A percentile compares a stretch with the other conserved stretches of the same genome.
These are phyloP conservation scores for Thecocarcelia acutangulata DNA, from an alignment of 2,888 invertebrate species.

Conservation along the genomic window DNA sequence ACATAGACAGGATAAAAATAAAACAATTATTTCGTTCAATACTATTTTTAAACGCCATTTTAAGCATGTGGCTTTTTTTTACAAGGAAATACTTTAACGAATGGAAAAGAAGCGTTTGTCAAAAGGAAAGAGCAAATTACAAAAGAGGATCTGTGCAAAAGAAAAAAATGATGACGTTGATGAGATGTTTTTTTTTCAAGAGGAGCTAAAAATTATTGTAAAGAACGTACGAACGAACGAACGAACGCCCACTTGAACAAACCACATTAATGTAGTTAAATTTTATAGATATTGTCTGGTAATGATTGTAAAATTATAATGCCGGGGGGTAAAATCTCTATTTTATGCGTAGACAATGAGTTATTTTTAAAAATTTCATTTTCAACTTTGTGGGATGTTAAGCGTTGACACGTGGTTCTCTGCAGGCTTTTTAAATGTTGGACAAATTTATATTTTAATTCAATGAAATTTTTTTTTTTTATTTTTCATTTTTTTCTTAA, in stretches of 20 bases:
- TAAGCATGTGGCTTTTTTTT: slow-evolving; percentile 48
- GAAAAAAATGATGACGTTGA: slow-evolving; percentile 31
- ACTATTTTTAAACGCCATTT: slow-evolving; percentile 65
- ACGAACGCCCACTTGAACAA: slow-evolving; percentile 70
- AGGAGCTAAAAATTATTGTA: slow-evolving; percentile 54
- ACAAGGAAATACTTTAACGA: slow-evolving; percentile 60
- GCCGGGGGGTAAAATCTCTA: slow-evolving; percentile 35
- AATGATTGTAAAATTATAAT: slow-evolving; percentile 46
- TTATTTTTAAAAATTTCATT: slow-evolving; percentile 7
- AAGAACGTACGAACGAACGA: too few species aligned
- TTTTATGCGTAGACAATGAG: slow-evolving; percentile 1
- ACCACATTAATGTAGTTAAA: slow-evolving; percentile 46
- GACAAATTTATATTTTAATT: neutral
- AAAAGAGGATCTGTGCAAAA: slow-evolving; percentile 26
- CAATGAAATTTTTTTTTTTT: neutral
- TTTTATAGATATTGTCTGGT: slow-evolving; percentile 60
- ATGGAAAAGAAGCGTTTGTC: slow-evolving; percentile 45
- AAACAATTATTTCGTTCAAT: slow-evolving; percentile 60
- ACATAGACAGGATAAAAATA: slow-evolving; percentile 65
- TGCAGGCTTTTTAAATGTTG: slow-evolving; percentile 71
- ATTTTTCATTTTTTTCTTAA: slow-evolving; percentile 3
- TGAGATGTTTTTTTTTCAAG: slow-evolving; percentile 51
- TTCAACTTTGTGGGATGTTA: slow-evolving; percentile 68
- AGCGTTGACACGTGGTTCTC: slow-evolving; percentile 74
- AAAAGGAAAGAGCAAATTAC: slow-evolving; percentile 2